These are phyloP conservation scores for Grallaria varia DNA, from an alignment of 2,113 vertebrate species.

Conservation along the genomic window DNA sequence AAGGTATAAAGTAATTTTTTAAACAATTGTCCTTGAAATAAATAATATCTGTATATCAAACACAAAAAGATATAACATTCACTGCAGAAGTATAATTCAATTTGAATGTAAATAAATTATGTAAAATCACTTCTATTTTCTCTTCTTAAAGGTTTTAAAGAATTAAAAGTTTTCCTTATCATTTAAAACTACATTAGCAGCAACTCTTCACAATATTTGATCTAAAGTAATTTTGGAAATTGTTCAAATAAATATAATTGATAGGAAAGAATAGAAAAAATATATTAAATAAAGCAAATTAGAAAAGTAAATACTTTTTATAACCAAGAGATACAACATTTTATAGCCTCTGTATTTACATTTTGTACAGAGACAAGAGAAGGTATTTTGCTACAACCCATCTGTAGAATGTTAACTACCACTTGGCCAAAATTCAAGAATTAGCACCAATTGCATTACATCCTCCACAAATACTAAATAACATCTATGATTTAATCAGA, in stretches of 20 bases:
- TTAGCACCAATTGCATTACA: conserved; percentile 33
- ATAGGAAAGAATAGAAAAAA: not conserved
- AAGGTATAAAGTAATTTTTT: not conserved
- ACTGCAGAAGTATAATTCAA: not conserved
- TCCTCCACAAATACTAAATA: conserved; percentile 22
- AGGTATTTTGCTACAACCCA: not conserved
- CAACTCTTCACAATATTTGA: not conserved
- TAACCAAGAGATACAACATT: not conserved
- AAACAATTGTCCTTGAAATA: not conserved
- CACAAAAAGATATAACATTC: not conserved
- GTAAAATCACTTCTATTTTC: not conserved
- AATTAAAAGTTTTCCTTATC: not conserved
- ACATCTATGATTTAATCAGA: conserved; percentile 45
- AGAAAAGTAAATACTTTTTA: not conserved
- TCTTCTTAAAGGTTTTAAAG: not conserved
- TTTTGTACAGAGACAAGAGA: not conserved
- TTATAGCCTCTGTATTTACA: not conserved
- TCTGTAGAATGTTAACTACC: not conserved
- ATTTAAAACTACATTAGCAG: not conserved
- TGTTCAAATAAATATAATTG: not conserved
- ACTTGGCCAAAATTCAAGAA: conserved; percentile 47
- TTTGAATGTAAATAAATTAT: not conserved
- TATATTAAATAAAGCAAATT: not conserved
- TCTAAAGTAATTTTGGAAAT: not conserved
- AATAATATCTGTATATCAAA: not conserved